These are phyloP conservation scores for Athalia circularis DNA, from an alignment of 2,888 invertebrate genomes.

Conservation along the genomic window DNA sequence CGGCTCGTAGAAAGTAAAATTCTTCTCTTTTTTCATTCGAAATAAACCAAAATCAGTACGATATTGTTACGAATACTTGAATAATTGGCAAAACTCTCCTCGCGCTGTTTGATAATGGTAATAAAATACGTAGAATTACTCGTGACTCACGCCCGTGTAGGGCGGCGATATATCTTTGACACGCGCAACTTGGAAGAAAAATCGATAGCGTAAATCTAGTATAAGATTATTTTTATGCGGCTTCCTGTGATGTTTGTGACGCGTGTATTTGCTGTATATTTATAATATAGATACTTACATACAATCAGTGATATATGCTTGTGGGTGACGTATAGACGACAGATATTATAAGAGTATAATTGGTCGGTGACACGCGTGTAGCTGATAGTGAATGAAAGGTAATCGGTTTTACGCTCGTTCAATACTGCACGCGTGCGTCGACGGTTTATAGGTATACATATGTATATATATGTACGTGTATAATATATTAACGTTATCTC, in stretches of 20 bases:
- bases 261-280: neutral
- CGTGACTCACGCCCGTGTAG: conserved; percentile 45
- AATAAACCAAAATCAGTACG: neutral
- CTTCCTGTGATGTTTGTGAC: conserved; percentile 70
- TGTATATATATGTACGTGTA: neutral
- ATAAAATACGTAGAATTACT: conserved; percentile 17
- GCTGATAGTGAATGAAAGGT: neutral
- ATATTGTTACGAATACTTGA: neutral
- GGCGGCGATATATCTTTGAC: conserved; percentile 48
- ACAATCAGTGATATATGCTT: neutral
- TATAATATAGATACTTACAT: neutral
- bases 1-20: neutral
- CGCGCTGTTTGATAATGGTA: neutral
- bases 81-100: too few relatives aligned
- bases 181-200: conserved; percentile 66
- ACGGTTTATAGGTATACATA: conserved; percentile 5
- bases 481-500: neutral
- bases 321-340: neutral
- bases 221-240: conserved; percentile 72
- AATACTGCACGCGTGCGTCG: neutral
- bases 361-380: conserved; percentile 26
- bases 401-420: neutral
- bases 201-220: conserved; percentile 73
- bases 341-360: conserved; percentile 15
- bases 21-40: neutral